Evolutionary conservation across 2,888 invertebrate species (phyloP), one percentile per base, ranked within the genome.

Genomic region (Hydrotaea cyrtoneurina): DNA sequence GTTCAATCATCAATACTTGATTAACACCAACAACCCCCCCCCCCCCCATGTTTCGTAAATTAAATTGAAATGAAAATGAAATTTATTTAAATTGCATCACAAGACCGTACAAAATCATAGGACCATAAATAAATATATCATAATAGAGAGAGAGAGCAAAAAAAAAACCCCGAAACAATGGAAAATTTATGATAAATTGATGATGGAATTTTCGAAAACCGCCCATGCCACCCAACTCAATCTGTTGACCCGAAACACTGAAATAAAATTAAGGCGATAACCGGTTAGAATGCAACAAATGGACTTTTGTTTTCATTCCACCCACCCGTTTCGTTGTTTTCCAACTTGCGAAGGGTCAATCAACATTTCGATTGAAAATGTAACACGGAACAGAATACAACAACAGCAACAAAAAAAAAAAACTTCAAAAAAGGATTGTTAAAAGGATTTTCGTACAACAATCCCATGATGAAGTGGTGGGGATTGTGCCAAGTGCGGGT

Each of bases 351-450:
- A 80, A 77, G 73, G 80, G 62, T 74, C 53, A 76, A 82, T 71
- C 77, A 77, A 46, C 21, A 57, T 50, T 77, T 13, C 17, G 43
- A 64, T n/a, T 69, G 59, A 23, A 69, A 69, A 21, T 46, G 69
- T 59, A 69, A 46, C 46, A 46, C n/a, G 2, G 21, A 36, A 86
- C 86, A 86, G 55, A 66, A 82, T 82, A 83, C 87, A 82, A 79
- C 62, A n/a, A n/a, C n/a, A n/a, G 31, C 31, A 4, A 7, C 2
- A 31, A 31, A 31, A 31, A 78, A 85, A 64, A 74, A 50, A 77
- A 71, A 80, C 85, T 57, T 21, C 39, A 15, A 66, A 82, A 76
- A 79, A 66, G 59, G 62, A 59, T 50, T 83, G 43, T 71, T 64
- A 66, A 83, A 80, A 69, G 59, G n/a, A 11, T 73, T 80, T 80